These are phyloP conservation scores for Apeltes quadracus DNA, from an alignment of 2,113 vertebrate species.

Conservation along the genomic window DNA sequence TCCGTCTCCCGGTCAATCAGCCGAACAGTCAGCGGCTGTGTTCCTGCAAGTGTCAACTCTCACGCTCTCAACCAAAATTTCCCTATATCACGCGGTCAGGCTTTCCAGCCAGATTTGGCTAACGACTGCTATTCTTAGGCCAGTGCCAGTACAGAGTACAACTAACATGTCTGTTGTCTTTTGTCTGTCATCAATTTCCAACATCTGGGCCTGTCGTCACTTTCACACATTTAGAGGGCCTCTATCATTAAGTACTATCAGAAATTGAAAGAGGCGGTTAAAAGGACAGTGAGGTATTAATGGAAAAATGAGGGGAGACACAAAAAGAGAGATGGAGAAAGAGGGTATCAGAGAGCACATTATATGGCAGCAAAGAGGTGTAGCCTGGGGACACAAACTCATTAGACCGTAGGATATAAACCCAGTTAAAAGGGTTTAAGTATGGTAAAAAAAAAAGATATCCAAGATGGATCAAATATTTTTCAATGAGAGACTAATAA, in stretches of 20 bases:
- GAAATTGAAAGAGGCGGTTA: conserved; percentile 21
- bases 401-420: too few relatives aligned
- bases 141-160: conserved; percentile 18
- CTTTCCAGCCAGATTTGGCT: conserved; percentile 48
- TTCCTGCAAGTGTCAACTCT: conserved; percentile 57
- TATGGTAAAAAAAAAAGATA: too few relatives aligned
- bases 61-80: conserved; percentile 55
- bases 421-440: too few relatives aligned
- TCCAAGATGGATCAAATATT: too few relatives aligned
- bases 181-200: conserved; percentile 38
- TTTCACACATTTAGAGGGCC: conserved; percentile 24
- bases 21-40: conserved; percentile 61
- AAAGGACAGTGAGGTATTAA: conserved; percentile 23
- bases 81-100: conserved; percentile 44
- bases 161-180: conserved; percentile 37
- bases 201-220: conserved; percentile 44
- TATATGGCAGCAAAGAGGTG: neutral
- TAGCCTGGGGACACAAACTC: too few relatives aligned
- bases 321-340: conserved; percentile 4
- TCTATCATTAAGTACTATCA: conserved; percentile 34
- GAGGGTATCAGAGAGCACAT: neutral
- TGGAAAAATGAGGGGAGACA: conserved; percentile 6
- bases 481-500: too few relatives aligned
- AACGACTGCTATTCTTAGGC: conserved; percentile 46
- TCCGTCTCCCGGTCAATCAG: conserved; percentile 40